A percentile compares a stretch with the other conserved stretches of the same genome.
Evolutionary conservation across 2,113 vertebrate genomes (phyloP).

Genomic region (Salvator merianae): DNA sequence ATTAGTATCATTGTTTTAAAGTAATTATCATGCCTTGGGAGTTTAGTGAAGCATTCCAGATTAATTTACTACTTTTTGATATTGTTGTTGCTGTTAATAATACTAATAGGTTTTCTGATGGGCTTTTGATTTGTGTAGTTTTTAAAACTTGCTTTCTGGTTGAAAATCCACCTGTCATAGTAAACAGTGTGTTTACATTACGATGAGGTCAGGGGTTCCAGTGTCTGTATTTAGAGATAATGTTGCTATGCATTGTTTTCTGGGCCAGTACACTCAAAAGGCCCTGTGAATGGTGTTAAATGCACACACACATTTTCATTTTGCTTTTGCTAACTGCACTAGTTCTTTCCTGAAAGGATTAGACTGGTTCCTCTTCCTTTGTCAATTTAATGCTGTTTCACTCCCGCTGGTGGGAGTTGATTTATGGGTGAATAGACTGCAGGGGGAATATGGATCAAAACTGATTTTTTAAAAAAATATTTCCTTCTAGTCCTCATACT

Average conservation of each 20-base stretch:
- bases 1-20: background rate
- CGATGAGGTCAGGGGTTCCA: background rate
- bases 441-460: background rate
- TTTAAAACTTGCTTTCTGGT: background rate
- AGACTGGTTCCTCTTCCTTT: constrained; percentile 1
- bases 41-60: background rate
- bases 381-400: background rate
- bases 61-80: background rate
- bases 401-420: fast-evolving
- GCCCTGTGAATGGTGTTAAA: background rate
- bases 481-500: background rate
- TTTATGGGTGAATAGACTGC: background rate
- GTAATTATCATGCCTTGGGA: background rate
- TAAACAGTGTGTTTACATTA: background rate
- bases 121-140: background rate
- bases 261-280: background rate
- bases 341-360: background rate
- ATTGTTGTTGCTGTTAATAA: background rate
- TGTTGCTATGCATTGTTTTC: background rate
- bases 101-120: background rate
- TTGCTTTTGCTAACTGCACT: background rate
- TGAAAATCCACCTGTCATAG: background rate
- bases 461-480: background rate
- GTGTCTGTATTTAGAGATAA: background rate
- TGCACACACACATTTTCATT: background rate